Percentiles rank a stretch among this genome's conserved stretches.
Conservation (phyloP, 2,797 vertebrate genomes). For the Pantherophis vulpinus region DNA sequence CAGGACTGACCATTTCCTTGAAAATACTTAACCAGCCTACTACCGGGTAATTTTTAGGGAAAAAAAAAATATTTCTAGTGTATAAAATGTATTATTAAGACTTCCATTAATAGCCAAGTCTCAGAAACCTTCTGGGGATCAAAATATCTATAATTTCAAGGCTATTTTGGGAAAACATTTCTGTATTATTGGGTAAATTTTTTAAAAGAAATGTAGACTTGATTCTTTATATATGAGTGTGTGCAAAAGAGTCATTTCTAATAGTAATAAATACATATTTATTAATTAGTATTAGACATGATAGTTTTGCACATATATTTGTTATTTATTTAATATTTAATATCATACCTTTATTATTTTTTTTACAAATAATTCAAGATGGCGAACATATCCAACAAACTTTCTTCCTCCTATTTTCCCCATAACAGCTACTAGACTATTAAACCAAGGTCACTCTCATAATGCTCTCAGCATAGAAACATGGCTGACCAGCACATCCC, state of each 20-base stretch:
- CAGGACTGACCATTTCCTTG: background rate
- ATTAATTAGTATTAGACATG: too few relatives aligned
- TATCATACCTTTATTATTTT: too few relatives aligned
- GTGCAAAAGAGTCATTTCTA: background rate
- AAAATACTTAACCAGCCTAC: background rate
- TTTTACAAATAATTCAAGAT: too few relatives aligned
- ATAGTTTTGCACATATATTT: too few relatives aligned
- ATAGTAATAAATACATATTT: background rate
- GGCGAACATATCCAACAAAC: too few relatives aligned
- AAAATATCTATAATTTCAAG: background rate
- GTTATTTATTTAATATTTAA: too few relatives aligned
- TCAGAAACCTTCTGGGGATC: background rate
- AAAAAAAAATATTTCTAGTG: background rate
- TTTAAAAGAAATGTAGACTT: background rate
- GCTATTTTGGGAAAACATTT: background rate
- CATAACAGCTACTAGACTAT: too few relatives aligned
- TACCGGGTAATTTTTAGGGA: background rate
- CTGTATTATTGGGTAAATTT: background rate
- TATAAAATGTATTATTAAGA: background rate
- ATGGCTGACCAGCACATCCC: background rate
- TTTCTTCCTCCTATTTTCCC: too few relatives aligned
- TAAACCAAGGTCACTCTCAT: background rate
- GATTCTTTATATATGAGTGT: background rate
- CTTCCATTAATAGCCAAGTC: background rate
- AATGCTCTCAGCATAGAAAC: background rate